Evolutionary conservation across 2,888 invertebrate species (phyloP).

Genomic region (Acronicta psi): DNA sequence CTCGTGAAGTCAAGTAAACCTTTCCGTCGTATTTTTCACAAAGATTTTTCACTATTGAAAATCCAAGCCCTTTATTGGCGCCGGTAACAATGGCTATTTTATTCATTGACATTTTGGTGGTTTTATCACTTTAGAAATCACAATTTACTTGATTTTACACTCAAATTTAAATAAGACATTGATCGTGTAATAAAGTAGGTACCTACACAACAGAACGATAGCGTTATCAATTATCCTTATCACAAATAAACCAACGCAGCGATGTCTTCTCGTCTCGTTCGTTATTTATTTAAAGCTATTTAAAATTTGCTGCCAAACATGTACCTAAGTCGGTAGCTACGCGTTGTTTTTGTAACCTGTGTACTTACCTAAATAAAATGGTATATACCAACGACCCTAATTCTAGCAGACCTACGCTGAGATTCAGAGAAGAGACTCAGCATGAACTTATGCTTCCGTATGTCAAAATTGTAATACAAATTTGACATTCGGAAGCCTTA

Average conservation of each 20-base stretch:
- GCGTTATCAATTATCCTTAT: slow-evolving; percentile 5
- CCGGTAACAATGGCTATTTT: slow-evolving; percentile 90
- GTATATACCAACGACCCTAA: too few species aligned
- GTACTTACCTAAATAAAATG: too few species aligned
- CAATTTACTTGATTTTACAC: not conserved
- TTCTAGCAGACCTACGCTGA: too few species aligned
- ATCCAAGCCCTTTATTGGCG: slow-evolving; percentile 93
- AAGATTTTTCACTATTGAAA: slow-evolving; percentile 90
- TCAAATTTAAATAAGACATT: slow-evolving; percentile 13
- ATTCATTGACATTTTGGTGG: slow-evolving; percentile 58
- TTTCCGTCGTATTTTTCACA: slow-evolving; percentile 90
- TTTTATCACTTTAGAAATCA: not conserved
- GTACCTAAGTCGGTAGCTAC: too few species aligned
- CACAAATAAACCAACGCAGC: slow-evolving; percentile 7
- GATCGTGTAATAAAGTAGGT: slow-evolving; percentile 18
- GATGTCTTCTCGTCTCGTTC: too few species aligned
- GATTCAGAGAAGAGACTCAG: too few species aligned
- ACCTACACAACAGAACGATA: slow-evolving; percentile 21
- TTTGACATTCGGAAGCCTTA: too few species aligned
- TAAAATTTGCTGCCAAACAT: too few species aligned
- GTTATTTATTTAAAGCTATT: too few species aligned
- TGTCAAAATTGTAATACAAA: too few species aligned
- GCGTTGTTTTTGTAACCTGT: too few species aligned
- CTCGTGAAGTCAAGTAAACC: slow-evolving; percentile 92
- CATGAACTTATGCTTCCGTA: too few species aligned